Percentiles rank a stretch among this genome's conserved stretches.
Conservation (phyloP, 2,797 vertebrate species). For the Thalassophryne amazonica region DNA sequence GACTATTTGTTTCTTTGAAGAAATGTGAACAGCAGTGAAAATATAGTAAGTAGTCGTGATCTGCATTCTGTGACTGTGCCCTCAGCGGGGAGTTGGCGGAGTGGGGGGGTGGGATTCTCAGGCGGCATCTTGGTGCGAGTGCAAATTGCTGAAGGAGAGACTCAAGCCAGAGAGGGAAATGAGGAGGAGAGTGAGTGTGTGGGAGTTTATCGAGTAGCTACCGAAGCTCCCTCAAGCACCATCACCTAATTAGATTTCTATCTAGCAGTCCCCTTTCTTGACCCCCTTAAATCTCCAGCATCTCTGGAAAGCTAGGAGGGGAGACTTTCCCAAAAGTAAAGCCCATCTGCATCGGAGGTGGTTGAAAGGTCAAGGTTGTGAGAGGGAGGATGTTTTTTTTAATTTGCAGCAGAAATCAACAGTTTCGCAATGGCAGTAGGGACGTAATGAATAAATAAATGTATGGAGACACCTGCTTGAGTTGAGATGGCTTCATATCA, state of each 20-base stretch:
- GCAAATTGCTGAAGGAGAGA: slow-evolving; percentile 27
- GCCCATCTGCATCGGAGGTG: slow-evolving; percentile 30
- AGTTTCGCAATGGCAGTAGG: slow-evolving; percentile 7
- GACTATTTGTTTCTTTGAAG: slow-evolving; percentile 26
- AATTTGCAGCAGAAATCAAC: slow-evolving; percentile 30
- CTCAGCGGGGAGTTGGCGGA: slow-evolving; percentile 59
- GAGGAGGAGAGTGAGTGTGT: slow-evolving; percentile 44
- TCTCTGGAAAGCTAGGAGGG: slow-evolving; percentile 55
- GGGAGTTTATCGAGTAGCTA: slow-evolving; percentile 77
- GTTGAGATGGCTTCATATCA: slow-evolving; percentile 6
- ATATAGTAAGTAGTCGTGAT: slow-evolving; percentile 41
- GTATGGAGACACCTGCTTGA: slow-evolving; percentile 14
- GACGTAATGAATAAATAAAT: slow-evolving; percentile 24
- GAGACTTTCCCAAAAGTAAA: slow-evolving; percentile 56
- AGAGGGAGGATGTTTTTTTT: slow-evolving; percentile 43
- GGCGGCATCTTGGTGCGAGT: slow-evolving; percentile 25
- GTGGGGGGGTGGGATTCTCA: no score
- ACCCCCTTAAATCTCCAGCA: slow-evolving; percentile 72
- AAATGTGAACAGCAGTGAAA: slow-evolving; percentile 27
- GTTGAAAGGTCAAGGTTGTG: slow-evolving; percentile 61
- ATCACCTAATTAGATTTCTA: slow-evolving; percentile 82
- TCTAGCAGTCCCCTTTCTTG: slow-evolving; percentile 66
- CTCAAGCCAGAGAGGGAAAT: slow-evolving; percentile 18
- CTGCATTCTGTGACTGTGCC: slow-evolving; percentile 42
- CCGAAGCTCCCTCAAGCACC: slow-evolving; percentile 73